Percentiles rank a stretch among this genome's conserved stretches.
These are phyloP conservation scores for Pseudomugil gertrudae DNA, from an alignment of 2,797 vertebrate species.

Conservation along the genomic window DNA sequence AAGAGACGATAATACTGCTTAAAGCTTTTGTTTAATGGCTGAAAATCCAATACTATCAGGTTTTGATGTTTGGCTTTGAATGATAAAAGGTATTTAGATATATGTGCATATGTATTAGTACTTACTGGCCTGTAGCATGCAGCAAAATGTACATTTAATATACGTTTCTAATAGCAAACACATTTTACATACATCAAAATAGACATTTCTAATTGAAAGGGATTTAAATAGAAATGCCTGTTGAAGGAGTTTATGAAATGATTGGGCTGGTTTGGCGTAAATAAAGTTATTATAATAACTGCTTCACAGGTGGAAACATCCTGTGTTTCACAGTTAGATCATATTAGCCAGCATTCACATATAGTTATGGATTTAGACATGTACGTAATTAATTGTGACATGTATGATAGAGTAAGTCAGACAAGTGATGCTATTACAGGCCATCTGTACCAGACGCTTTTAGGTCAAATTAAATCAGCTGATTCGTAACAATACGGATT, in stretches of 20 bases:
- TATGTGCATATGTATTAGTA: not conserved
- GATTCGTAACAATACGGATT: not conserved
- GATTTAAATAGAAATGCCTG: not conserved
- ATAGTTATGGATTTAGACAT: not conserved
- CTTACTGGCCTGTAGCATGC: not conserved
- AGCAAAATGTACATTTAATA: not conserved
- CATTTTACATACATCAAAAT: not conserved
- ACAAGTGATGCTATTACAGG: conserved; percentile 47
- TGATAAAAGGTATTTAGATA: not conserved
- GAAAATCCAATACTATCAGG: not conserved
- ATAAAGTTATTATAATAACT: conserved; percentile 7
- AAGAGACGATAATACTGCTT: not conserved
- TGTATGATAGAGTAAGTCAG: not conserved
- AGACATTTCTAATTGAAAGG: not conserved
- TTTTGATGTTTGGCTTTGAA: not conserved
- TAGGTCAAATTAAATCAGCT: conserved; percentile 21
- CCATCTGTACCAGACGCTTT: conserved; percentile 35
- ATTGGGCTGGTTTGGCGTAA: not conserved
- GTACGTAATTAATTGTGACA: not conserved
- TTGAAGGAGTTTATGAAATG: not conserved
- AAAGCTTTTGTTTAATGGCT: not conserved
- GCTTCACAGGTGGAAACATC: not conserved
- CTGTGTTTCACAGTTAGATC: not conserved
- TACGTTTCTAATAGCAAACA: not conserved
- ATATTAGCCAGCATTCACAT: not conserved